phyloP scores from a whole-genome alignment of 2,888 invertebrate species.

The Amiota minor region DNA sequence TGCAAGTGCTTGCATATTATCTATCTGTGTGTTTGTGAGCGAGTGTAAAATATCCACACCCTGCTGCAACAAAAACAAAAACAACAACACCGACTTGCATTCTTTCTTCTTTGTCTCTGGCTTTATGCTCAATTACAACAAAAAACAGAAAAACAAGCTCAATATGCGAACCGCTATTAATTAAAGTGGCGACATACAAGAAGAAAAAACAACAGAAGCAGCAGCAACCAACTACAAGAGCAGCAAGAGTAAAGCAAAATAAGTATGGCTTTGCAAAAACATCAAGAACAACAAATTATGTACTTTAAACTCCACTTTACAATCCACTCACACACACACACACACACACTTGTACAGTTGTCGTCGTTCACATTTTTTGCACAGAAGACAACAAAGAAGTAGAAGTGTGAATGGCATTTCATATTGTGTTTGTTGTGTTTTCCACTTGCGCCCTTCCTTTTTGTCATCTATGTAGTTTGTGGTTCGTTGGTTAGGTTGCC shows the following conservation, averaged over 20 bases:
- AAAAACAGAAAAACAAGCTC: constrained; percentile 2
- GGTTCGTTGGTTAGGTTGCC: background rate
- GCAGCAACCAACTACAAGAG: constrained; percentile 2
- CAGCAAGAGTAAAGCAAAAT: constrained; percentile 7
- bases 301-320: constrained; percentile 21
- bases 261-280: constrained; percentile 20
- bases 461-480: background rate
- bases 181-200: constrained; percentile 55
- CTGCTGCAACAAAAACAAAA: constrained; percentile 54
- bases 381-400: no score
- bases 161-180: constrained; percentile 62
- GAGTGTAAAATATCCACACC: constrained; percentile 52
- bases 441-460: constrained; percentile 1
- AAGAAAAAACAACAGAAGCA: constrained; percentile 38
- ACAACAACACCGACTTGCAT: constrained; percentile 45
- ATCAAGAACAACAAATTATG: constrained; percentile 16
- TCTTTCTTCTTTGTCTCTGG: constrained; percentile 20
- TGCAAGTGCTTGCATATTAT: constrained; percentile 56
- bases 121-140: constrained; percentile 11
- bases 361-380: background rate
- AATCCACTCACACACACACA: constrained; percentile 23
- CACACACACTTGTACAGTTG: constrained; percentile 51
- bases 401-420: no score
- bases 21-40: constrained; percentile 42
- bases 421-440: constrained; percentile 1